These are phyloP conservation scores for Notothenia rossii DNA, from an alignment of 2,113 vertebrate genomes.

Conservation along the genomic window DNA sequence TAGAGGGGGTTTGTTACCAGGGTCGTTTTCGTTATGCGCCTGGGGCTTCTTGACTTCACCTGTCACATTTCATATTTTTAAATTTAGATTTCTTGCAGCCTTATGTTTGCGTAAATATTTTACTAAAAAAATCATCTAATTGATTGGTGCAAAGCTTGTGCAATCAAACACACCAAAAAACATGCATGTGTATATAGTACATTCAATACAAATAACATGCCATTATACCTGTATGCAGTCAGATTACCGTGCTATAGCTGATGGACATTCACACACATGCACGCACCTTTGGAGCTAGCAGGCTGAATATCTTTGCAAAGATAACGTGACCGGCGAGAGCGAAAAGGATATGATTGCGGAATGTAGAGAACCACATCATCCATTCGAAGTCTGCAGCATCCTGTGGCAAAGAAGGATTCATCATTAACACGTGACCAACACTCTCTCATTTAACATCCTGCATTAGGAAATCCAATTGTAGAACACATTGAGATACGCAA, in stretches of 20 bases:
- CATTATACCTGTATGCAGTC: slow-evolving; percentile 2
- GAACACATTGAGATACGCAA: not conserved
- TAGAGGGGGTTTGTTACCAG: no score
- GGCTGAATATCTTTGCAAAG: slow-evolving; percentile 94
- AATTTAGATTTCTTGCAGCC: no score
- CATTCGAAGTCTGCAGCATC: slow-evolving; percentile 96
- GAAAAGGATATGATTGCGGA: slow-evolving; percentile 95
- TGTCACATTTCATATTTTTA: no score
- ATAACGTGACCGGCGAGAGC: slow-evolving; percentile 93
- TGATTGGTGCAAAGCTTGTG: not conserved
- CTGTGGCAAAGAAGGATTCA: slow-evolving; percentile 73
- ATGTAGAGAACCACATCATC: slow-evolving; percentile 98
- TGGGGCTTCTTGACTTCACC: no score
- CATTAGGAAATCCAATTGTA: not conserved
- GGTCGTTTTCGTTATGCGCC: no score
- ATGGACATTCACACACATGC: slow-evolving; percentile 29
- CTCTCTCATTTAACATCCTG: not conserved
- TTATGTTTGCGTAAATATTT: no score
- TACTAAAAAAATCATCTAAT: not conserved
- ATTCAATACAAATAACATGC: not conserved
- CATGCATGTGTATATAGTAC: not conserved
- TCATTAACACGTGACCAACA: not conserved
- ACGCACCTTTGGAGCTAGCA: slow-evolving; percentile 91
- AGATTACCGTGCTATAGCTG: not conserved
- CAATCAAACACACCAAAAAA: slow-evolving; percentile 13